Percentiles rank a stretch among this genome's conserved stretches.
phyloP scores from a whole-genome alignment of 1,140 invertebrate genomes.

The Daktulosphaira vitifoliae region DNA sequence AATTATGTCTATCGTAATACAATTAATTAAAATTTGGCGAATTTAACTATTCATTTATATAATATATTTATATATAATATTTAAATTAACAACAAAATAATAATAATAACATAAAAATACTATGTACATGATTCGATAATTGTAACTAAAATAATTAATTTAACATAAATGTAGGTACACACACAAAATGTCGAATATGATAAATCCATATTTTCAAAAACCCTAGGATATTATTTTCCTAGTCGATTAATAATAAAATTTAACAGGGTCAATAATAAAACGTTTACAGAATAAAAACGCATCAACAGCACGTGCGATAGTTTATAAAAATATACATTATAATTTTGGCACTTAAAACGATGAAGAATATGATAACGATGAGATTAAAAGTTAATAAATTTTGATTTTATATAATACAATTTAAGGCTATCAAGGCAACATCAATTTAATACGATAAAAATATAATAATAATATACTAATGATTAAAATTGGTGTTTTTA shows the following conservation, averaged over 20 bases:
- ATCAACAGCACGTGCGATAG: not conserved
- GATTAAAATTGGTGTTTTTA: slow-evolving; percentile 10
- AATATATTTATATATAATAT: slow-evolving; percentile 22
- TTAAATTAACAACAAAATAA: slow-evolving; percentile 19
- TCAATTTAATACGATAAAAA: slow-evolving; percentile 26
- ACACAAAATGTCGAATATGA: not conserved
- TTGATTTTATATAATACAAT: slow-evolving; percentile 24
- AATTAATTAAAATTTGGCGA: slow-evolving; percentile 12
- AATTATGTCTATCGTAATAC: not conserved
- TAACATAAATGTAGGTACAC: slow-evolving; percentile 7
- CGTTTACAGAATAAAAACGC: not conserved
- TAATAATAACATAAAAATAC: not conserved
- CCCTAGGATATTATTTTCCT: slow-evolving; percentile 14
- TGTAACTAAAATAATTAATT: slow-evolving; percentile 1
- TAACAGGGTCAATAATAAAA: slow-evolving; percentile 18
- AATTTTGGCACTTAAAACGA: slow-evolving; percentile 29
- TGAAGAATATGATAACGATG: no score
- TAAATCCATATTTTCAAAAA: not conserved
- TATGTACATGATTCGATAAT: slow-evolving; percentile 16
- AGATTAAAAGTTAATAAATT: slow-evolving; percentile 31
- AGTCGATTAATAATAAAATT: not conserved
- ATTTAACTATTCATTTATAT: slow-evolving; percentile 13
- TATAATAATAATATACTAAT: no score
- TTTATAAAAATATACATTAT: slow-evolving; percentile 11
- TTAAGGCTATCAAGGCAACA: slow-evolving; percentile 2